A percentile compares a stretch with the other conserved stretches of the same genome.
These are phyloP conservation scores for Euschistus heros DNA, from an alignment of 1,140 invertebrate genomes.

Conservation along the genomic window DNA sequence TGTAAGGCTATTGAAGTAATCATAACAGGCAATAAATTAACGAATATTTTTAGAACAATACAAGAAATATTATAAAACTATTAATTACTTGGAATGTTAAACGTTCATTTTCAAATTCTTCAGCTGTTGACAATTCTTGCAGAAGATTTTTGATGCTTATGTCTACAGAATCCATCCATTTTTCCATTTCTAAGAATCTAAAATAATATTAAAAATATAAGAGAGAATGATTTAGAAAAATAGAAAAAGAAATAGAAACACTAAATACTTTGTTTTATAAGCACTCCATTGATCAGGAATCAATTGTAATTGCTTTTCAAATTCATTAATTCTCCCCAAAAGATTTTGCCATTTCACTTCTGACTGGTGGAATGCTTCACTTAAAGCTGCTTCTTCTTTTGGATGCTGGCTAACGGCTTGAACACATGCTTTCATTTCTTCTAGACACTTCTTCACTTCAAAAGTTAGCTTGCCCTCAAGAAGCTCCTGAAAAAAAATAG, in stretches of 20 bases:
- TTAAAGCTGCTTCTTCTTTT: slow-evolving; percentile 49
- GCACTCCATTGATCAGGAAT: slow-evolving; percentile 82
- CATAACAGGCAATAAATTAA: too few relatives aligned
- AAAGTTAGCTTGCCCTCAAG: slow-evolving; percentile 49
- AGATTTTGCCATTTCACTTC: slow-evolving; percentile 62
- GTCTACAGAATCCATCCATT: slow-evolving; percentile 85
- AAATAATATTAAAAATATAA: too few relatives aligned
- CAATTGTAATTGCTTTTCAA: slow-evolving; percentile 66
- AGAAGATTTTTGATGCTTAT: slow-evolving; percentile 68
- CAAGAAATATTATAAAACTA: not conserved
- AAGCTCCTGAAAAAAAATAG: slow-evolving; percentile 31
- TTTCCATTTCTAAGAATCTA: slow-evolving; percentile 69
- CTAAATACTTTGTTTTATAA: slow-evolving; percentile 53
- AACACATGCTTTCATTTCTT: slow-evolving; percentile 60
- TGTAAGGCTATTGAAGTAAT: too few relatives aligned
- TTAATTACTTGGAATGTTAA: slow-evolving; percentile 29
- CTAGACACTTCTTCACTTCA: slow-evolving; percentile 61
- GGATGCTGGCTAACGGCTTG: slow-evolving; percentile 51
- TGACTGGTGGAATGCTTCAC: slow-evolving; percentile 53
- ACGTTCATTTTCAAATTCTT: slow-evolving; percentile 82
- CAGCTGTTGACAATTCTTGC: slow-evolving; percentile 67
- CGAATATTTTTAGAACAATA: not conserved
- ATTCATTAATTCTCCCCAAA: slow-evolving; percentile 54
- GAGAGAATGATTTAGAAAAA: too few relatives aligned
- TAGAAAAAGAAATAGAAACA: not conserved